Conservation (phyloP, 2,797 vertebrate species). For the Erethizon dorsatum region DNA sequence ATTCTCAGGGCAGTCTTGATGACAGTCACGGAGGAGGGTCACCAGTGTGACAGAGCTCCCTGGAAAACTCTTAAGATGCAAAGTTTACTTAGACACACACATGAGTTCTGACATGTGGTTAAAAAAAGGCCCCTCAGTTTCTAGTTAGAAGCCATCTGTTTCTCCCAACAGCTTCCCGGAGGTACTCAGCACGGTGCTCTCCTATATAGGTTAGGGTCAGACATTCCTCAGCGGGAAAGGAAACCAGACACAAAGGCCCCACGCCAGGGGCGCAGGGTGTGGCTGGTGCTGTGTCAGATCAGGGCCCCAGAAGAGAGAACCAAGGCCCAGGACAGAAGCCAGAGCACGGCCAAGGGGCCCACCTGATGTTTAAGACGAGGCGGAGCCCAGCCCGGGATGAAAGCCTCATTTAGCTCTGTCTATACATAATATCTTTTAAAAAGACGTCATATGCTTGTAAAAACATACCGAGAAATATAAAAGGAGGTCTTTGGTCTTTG, state of each 20-base stretch:
- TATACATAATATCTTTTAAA: neutral
- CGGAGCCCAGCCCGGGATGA: neutral
- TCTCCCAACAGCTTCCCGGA: no score
- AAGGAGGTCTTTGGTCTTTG: slow-evolving; percentile 16
- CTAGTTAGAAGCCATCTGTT: neutral
- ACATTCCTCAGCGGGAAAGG: rapidly evolving
- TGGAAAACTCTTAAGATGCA: rapidly evolving
- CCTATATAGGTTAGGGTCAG: neutral
- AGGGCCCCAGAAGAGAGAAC: rapidly evolving
- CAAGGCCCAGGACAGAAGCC: neutral
- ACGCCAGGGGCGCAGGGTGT: rapidly evolving
- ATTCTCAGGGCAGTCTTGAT: no score
- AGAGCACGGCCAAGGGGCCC: rapidly evolving
- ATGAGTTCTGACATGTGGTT: neutral
- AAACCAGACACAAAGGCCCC: neutral
- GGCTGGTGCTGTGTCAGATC: rapidly evolving
- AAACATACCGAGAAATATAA: neutral
- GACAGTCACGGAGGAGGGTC: no score
- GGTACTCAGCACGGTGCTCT: rapidly evolving
- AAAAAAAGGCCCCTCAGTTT: neutral
- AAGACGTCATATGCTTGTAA: neutral
- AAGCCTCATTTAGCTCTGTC: neutral
- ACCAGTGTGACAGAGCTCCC: neutral
- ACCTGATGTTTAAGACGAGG: neutral
- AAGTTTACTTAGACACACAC: neutral